Base-by-base conservation (phyloP, 2,888 invertebrate genomes). In the Terebella lapidaria region DNA sequence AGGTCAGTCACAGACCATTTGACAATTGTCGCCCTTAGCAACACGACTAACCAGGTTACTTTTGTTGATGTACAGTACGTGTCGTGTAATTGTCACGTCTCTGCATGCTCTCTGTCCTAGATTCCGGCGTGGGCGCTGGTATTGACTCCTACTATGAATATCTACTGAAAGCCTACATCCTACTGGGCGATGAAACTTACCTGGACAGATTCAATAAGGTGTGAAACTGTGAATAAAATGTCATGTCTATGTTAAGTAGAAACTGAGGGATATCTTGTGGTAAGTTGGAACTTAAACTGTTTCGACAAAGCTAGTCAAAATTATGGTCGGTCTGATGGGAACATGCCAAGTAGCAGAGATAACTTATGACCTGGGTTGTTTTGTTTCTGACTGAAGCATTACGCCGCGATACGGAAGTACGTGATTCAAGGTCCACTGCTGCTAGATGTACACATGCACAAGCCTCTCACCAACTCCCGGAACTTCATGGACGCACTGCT, bases 111-210 rank as follows among this genome's bases (percentile, higher is more conserved):
- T 35, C n/a, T 35, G 42, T 64, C 68, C 56, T 73, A 83, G 96
- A 97, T 80, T 92, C 94, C 1, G 95, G 97, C 1, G 93, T 99
- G 4, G 97, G 97, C n/a, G 97, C 97, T 18, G 97, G 97, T 27
- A 95, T 97, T 70, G 97, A 99, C 82, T 95, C 95, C 0, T 99
- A 99, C 81, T 99, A 97, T 77, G 97, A 99, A 81, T 99, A 99
- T 81, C 91, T 94, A 67, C 85, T 99, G 29, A 99, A 99, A 81
- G 94, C 95, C 0, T 99, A 97, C 81, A 92, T 99, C 67, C 84
- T 99, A 58, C 85, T 99, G 5, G 84, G 85, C 4, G 96, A 99
- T 77, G 92, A 93, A 73, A 90, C 90, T 68, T 97, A 96, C 81
- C 84, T 97, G 69, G 89, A 91, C 51, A 85, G 97, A 66, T 97